phyloP scores from a whole-genome alignment of 2,113 vertebrate genomes.

The Smithornis capensis region DNA sequence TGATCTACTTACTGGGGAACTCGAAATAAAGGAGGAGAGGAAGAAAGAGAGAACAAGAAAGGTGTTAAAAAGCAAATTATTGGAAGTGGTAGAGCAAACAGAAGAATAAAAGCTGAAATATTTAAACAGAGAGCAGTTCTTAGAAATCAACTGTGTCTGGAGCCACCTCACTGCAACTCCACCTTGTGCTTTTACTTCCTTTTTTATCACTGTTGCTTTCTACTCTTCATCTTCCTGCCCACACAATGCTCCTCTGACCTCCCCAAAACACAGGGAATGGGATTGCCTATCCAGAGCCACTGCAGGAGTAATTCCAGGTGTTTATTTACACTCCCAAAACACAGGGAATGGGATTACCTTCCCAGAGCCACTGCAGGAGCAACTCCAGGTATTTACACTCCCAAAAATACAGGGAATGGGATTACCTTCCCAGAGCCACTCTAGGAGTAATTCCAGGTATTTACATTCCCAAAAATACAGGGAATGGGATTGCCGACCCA shows the following conservation, averaged over 20 bases:
- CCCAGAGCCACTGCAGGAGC: too few relatives aligned
- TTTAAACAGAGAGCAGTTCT: neutral
- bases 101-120: neutral
- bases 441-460: too few relatives aligned
- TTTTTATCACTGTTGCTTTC: neutral
- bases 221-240: neutral
- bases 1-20: neutral
- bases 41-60: neutral
- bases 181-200: neutral
- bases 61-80: neutral
- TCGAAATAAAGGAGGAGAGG: neutral
- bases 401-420: too few relatives aligned
- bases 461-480: too few relatives aligned
- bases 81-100: neutral
- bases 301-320: too few relatives aligned
- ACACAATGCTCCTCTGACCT: neutral
- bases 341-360: too few relatives aligned
- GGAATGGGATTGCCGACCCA: too few relatives aligned
- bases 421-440: too few relatives aligned
- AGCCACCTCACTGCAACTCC: neutral
- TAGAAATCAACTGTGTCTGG: neutral
- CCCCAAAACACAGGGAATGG: neutral
- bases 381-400: too few relatives aligned
- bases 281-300: neutral
- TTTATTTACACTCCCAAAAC: too few relatives aligned